Evolutionary conservation across 2,888 invertebrate genomes (phyloP).

Genomic region (Theretra japonica): DNA sequence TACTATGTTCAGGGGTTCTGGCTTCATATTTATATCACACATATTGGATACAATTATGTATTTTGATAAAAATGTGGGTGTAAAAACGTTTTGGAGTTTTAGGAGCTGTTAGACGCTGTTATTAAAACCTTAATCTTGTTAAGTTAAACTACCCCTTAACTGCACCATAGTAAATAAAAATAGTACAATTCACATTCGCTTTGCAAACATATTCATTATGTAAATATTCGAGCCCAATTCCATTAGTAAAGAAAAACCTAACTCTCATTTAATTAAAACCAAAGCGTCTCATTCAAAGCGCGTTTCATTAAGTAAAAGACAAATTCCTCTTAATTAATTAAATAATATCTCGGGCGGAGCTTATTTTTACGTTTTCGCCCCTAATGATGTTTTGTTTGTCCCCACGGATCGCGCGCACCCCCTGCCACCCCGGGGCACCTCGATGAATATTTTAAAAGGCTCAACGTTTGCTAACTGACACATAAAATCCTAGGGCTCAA

Average conservation of each 20-base stretch:
- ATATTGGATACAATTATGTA: neutral
- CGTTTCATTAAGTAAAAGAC: conserved; percentile 64
- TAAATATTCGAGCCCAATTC: conserved; percentile 28
- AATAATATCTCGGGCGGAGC: conserved; percentile 55
- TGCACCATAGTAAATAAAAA: neutral
- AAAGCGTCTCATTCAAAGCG: conserved; percentile 58
- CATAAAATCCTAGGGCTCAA: conserved; percentile 44
- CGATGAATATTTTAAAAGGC: conserved; percentile 62
- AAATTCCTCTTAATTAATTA: conserved; percentile 67
- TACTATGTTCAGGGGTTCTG: conserved; percentile 9
- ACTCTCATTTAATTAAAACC: conserved; percentile 59
- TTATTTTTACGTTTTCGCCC: conserved; percentile 51
- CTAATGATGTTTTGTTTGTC: conserved; percentile 61
- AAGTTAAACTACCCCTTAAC: no score
- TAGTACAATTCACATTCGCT: neutral
- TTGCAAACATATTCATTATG: neutral
- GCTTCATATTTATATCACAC: neutral
- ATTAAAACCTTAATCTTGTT: no score
- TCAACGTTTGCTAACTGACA: conserved; percentile 50
- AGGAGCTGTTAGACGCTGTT: no score
- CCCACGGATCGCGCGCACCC: conserved; percentile 25
- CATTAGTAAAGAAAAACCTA: conserved; percentile 37
- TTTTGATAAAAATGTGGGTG: no score
- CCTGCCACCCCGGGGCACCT: conserved; percentile 34
- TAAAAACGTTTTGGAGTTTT: no score